Evolutionary conservation across 2,797 vertebrate genomes (phyloP).

Genomic region (Neosilurus hyrtlii): DNA sequence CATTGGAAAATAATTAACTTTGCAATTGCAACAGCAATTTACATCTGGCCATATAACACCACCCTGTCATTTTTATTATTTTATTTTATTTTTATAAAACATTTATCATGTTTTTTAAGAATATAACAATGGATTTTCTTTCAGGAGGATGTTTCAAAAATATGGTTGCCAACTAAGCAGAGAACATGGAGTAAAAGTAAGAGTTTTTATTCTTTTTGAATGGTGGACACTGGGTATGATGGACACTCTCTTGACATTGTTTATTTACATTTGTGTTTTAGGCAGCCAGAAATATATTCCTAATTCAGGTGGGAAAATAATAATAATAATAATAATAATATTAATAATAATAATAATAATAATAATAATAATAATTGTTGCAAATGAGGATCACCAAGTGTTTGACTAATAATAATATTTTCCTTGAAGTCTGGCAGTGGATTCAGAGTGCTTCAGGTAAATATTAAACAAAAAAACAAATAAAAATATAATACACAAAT

Average conservation of each 20-base stretch:
- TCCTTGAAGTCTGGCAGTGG: conserved; percentile 32
- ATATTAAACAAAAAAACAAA: neutral
- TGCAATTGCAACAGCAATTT: neutral
- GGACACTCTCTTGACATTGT: neutral
- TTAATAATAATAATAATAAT: neutral
- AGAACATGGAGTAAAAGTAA: conserved; percentile 19
- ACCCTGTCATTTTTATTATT: neutral
- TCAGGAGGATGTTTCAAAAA: conserved; percentile 3
- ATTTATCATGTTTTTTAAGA: too few relatives aligned
- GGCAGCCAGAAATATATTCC: conserved; percentile 29
- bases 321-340: neutral
- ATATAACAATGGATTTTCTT: neutral
- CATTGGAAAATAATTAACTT: neutral
- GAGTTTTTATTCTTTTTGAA: neutral
- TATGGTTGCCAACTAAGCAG: conserved; percentile 17
- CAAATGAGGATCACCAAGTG: neutral
- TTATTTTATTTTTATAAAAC: too few relatives aligned
- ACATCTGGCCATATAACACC: neutral
- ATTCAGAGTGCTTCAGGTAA: conserved; percentile 32
- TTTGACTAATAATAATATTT: neutral
- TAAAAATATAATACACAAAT: neutral
- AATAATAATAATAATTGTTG: neutral
- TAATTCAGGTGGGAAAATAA: conserved; percentile 23
- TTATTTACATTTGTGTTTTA: conserved; percentile 7
- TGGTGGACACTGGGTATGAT: neutral